phyloP scores from a whole-genome alignment of 2,113 vertebrate genomes.

The Otocyon megalotis region DNA sequence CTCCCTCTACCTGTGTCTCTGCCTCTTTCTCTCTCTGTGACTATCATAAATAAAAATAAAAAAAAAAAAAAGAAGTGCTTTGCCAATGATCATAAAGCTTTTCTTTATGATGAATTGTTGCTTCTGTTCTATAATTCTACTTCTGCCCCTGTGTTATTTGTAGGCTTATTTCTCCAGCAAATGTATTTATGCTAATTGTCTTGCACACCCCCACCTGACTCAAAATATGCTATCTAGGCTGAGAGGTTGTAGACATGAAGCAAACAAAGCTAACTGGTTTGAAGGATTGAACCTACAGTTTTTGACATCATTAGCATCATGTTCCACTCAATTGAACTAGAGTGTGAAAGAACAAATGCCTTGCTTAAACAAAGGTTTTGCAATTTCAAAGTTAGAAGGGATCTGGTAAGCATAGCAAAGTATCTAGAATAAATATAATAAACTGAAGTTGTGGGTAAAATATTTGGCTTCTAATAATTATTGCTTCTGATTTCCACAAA shows the following conservation, averaged over 20 bases:
- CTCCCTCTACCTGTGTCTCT: no score
- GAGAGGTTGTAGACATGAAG: not conserved
- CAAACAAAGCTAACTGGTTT: not conserved
- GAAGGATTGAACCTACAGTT: not conserved
- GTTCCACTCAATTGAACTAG: not conserved
- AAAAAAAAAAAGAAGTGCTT: not conserved
- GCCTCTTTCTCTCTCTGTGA: no score
- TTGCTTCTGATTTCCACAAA: constrained; percentile 36
- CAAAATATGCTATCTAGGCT: not conserved
- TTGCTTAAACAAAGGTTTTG: constrained; percentile 24
- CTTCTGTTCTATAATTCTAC: not conserved
- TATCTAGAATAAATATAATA: constrained; percentile 44
- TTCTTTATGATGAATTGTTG: not conserved
- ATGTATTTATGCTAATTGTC: not conserved
- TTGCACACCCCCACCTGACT: not conserved
- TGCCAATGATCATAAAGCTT: not conserved
- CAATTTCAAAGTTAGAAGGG: constrained; percentile 22
- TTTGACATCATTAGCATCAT: not conserved
- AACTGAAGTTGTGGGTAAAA: not conserved
- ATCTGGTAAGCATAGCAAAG: constrained; percentile 39
- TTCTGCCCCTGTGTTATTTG: not conserved
- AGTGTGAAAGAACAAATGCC: not conserved
- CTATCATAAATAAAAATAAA: no score
- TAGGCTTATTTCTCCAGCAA: not conserved
- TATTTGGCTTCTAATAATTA: constrained; percentile 48